A percentile compares a stretch with the other conserved stretches of the same genome.
These are phyloP conservation scores for Cladopsammia gracilis DNA, from an alignment of 64 coral and sea anemone genomes.

Conservation along the genomic window DNA sequence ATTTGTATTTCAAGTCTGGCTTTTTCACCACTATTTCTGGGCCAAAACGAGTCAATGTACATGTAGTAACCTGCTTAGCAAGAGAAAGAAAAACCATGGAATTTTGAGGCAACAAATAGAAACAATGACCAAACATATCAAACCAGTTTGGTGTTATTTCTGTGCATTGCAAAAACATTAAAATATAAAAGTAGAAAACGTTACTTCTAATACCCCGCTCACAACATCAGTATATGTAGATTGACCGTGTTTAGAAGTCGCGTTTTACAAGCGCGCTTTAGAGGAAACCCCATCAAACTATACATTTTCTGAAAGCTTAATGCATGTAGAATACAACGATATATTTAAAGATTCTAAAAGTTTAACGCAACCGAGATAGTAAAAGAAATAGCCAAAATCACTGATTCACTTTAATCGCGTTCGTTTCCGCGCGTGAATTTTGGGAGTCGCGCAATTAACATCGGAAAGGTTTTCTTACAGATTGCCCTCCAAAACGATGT, in stretches of 20 bases:
- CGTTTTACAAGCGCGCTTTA: neutral
- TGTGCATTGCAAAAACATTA: too few relatives aligned
- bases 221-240: neutral
- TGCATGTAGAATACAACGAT: neutral
- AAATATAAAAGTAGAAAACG: too few relatives aligned
- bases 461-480: neutral
- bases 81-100: too few relatives aligned
- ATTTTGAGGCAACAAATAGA: too few relatives aligned
- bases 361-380: neutral
- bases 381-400: neutral
- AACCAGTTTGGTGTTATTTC: too few relatives aligned
- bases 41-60: too few relatives aligned
- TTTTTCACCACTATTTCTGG: too few relatives aligned
- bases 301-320: neutral
- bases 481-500: neutral
- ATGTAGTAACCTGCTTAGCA: too few relatives aligned
- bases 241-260: neutral
- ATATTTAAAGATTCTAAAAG: neutral
- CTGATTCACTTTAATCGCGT: neutral
- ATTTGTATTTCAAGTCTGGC: too few relatives aligned
- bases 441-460: neutral
- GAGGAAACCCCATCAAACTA: constrained; percentile 3
- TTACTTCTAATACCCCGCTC: too few relatives aligned
- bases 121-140: too few relatives aligned
- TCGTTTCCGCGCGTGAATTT: neutral